Evolutionary conservation across 2,888 invertebrate genomes (phyloP).

Genomic region (Malacosoma neustria): DNA sequence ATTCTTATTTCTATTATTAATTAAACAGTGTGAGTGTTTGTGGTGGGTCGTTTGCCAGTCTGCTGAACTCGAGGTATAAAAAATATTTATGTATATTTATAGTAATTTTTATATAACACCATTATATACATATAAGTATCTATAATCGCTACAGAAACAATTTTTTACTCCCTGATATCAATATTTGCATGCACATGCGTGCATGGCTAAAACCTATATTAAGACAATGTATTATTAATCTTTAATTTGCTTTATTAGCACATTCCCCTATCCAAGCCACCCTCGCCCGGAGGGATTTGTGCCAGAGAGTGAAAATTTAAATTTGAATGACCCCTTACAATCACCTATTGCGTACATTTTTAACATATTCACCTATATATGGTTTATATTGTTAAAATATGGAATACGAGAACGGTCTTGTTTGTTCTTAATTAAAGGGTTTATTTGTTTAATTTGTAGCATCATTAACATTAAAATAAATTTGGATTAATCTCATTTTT

Average conservation of each 20-base stretch:
- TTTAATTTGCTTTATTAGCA: slow-evolving; percentile 74
- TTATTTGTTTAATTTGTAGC: not conserved
- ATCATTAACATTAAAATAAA: not conserved
- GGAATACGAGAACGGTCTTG: not conserved
- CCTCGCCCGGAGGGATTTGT: slow-evolving; percentile 55
- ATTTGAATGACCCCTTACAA: slow-evolving; percentile 61
- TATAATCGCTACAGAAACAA: not conserved
- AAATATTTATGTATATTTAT: no score
- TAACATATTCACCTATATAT: slow-evolving; percentile 23
- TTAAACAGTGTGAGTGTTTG: no score
- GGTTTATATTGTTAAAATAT: not conserved
- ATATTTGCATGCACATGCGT: slow-evolving; percentile 55
- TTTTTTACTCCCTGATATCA: slow-evolving; percentile 2
- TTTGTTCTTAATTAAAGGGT: not conserved
- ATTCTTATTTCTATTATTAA: no score
- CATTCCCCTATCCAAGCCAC: slow-evolving; percentile 48
- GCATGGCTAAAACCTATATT: slow-evolving; percentile 56
- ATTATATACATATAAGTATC: no score
- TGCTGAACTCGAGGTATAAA: no score
- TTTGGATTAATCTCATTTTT: not conserved
- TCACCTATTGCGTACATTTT: slow-evolving; percentile 42
- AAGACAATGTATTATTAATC: slow-evolving; percentile 72
- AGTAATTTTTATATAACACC: no score
- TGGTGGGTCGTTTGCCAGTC: no score
- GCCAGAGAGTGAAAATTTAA: slow-evolving; percentile 67